phyloP scores from a whole-genome alignment of 1,140 invertebrate genomes.

The Platorchestia sp. region DNA sequence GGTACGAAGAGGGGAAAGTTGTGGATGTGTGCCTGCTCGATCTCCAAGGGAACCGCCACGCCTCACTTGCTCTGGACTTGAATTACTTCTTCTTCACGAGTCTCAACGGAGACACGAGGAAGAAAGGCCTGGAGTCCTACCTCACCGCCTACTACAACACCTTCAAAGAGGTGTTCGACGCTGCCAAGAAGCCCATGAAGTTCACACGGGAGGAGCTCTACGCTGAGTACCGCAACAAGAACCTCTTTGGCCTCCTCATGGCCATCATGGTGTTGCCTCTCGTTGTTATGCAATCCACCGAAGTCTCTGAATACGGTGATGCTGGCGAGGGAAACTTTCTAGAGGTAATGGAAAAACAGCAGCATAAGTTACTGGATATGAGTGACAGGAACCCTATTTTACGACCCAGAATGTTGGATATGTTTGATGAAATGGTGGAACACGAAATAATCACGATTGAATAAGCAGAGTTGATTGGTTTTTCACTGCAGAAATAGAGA shows the following conservation, averaged over 20 bases:
- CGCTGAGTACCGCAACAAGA: conserved; percentile 28
- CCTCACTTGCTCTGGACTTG: conserved; percentile 22
- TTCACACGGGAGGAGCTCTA: conserved; percentile 17
- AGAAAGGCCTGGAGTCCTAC: conserved; percentile 31
- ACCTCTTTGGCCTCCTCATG: conserved; percentile 32
- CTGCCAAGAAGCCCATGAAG: background rate
- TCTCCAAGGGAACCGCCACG: conserved; percentile 3
- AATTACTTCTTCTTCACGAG: conserved; percentile 46
- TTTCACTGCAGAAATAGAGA: too few relatives aligned
- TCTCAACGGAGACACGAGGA: conserved; percentile 51
- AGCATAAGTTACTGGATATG: background rate
- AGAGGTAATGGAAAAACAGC: background rate
- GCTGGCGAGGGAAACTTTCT: background rate
- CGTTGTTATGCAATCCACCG: conserved; percentile 21
- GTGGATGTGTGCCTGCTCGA: conserved; percentile 22
- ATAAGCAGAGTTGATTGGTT: too few relatives aligned
- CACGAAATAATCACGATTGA: background rate
- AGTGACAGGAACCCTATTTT: conserved; percentile 4
- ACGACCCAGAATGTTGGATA: conserved; percentile 42
- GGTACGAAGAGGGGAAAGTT: background rate
- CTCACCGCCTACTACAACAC: conserved; percentile 15
- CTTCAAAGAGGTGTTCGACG: background rate
- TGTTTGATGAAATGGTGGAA: conserved; percentile 51
- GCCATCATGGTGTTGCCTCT: background rate
- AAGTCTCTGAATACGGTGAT: background rate